A percentile compares a stretch with the other conserved stretches of the same genome.
phyloP scores from a whole-genome alignment of 2,113 vertebrate species.

The Orthonyx spaldingii region DNA sequence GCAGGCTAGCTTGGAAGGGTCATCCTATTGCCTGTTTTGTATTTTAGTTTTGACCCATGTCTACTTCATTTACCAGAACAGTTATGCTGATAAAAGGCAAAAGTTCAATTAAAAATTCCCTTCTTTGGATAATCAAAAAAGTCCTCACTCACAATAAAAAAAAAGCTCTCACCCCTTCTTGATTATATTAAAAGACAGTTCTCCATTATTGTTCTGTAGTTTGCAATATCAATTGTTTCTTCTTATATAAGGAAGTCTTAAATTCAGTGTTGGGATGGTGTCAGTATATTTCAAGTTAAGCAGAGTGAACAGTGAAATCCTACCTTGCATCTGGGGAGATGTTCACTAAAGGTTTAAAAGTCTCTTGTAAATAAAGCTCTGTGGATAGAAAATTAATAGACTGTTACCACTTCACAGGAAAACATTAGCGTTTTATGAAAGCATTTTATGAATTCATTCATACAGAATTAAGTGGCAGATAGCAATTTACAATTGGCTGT shows the following conservation, averaged over 20 bases:
- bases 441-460: not conserved
- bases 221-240: not conserved
- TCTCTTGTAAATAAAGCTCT: constrained; percentile 99
- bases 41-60: not conserved
- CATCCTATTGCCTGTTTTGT: not conserved
- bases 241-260: not conserved
- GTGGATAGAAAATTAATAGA: constrained; percentile 50
- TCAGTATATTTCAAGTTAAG: not conserved
- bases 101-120: not conserved
- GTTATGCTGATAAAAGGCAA: not conserved
- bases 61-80: not conserved
- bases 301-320: constrained; percentile 2
- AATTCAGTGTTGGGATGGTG: not conserved
- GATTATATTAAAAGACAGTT: not conserved
- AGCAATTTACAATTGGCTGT: not conserved
- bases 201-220: not conserved
- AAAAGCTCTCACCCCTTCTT: not conserved
- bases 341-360: constrained; percentile 98
- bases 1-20: not conserved
- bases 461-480: not conserved
- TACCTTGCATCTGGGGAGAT: constrained; percentile 97
- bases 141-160: not conserved
- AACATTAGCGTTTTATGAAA: not conserved
- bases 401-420: constrained; percentile 1
- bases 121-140: not conserved